Evolutionary conservation across 1,140 invertebrate genomes (phyloP).

Genomic region (Drosophila teissieri): DNA sequence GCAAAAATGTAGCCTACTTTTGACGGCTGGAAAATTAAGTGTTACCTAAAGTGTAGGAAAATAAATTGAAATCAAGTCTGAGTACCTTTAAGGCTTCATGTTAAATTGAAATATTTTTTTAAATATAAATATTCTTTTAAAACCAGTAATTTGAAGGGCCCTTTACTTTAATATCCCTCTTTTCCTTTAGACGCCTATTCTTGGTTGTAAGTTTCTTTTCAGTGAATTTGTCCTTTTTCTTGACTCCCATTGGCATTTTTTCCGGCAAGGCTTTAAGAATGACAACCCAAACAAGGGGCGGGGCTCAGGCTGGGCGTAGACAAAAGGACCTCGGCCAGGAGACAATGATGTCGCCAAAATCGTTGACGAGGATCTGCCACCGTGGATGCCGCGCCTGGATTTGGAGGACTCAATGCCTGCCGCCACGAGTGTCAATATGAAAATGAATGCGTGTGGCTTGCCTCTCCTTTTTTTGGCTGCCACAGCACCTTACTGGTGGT

Average conservation of each 20-base stretch:
- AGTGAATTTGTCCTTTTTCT: constrained; percentile 1
- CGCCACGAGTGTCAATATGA: constrained; percentile 76
- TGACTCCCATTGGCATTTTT: constrained; percentile 7
- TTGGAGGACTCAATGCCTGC: constrained; percentile 56
- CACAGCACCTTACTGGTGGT: constrained; percentile 17
- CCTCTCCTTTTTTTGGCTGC: constrained; percentile 12
- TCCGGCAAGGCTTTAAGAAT: constrained; percentile 37
- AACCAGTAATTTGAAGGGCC: too few species aligned
- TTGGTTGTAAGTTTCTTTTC: not conserved
- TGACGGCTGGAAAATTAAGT: not conserved
- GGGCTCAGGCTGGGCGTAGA: constrained; percentile 42
- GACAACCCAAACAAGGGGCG: not conserved
- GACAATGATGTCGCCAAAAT: constrained; percentile 71
- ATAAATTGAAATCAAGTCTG: too few species aligned
- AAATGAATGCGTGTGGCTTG: constrained; percentile 68
- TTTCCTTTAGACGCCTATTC: too few species aligned
- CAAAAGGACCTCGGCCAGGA: constrained; percentile 52
- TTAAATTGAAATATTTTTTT: not conserved
- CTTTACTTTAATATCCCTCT: not conserved
- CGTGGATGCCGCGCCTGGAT: constrained; percentile 40
- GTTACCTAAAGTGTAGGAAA: too few species aligned
- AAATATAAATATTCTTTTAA: not conserved
- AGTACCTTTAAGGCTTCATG: not conserved
- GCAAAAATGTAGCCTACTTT: not conserved
- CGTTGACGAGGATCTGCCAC: constrained; percentile 68